Evolutionary conservation across 1,140 invertebrate species (phyloP), one percentile per base, ranked within the genome.

Genomic region (Bombus cullumanus): DNA sequence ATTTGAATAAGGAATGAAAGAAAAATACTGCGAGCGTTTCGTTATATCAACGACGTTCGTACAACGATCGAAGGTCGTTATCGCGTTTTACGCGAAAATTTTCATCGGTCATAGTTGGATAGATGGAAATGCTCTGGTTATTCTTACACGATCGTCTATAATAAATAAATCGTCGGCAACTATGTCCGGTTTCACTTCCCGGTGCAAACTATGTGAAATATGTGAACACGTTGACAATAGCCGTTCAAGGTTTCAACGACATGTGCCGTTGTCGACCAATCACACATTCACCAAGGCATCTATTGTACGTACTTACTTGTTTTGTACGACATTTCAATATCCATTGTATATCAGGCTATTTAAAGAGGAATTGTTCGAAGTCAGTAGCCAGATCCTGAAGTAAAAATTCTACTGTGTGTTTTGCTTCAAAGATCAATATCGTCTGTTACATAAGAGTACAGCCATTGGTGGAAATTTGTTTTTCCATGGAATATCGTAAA

Each of bases 171-270:
- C 22, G 15, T 25, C 41, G 59, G 39, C 34, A 82, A 82, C 81
- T 47, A 47, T 41, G 34, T 86, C 73, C 64, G 43, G 43, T 64
- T 47, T 77, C 43, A 43, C 69, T 84, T 84, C 68, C 81, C 28
- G 28, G 18, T 41, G 22, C 57, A 77, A 85, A 85, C 77, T 76
- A 64, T 62, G 22, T 84, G 74, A 87, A 84, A 83, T 57, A 39
- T 72, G 74, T 64, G 64, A 59, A 47, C 81, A 39, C 22, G 12
- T 12, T 15, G 68, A 87, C 86, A 87, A 85, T 87, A 53, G 81
- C n/a, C 71, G 43, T 79, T 74, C 53, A 57, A 57, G 71, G 47
- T 71, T 71, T 28, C 37, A 34, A 3, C 80, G 47, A 43, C 37
- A 37, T 62, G 59, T 57, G 75, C 68, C 13, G 59, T 59, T 31